phyloP scores from a whole-genome alignment of 1,140 invertebrate species.

The Sweltsa coloradensis region DNA sequence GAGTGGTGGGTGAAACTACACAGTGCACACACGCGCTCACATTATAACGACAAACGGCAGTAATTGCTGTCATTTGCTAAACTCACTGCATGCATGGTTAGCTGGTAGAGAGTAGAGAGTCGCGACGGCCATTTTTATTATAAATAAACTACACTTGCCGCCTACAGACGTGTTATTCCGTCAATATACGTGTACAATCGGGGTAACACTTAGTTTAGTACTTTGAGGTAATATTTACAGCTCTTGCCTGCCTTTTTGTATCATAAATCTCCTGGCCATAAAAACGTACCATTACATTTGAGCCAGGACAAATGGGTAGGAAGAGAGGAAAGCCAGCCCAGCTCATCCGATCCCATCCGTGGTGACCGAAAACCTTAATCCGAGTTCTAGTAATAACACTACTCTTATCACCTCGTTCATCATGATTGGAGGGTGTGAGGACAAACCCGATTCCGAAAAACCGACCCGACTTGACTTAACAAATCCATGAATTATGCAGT shows the following conservation, averaged over 20 bases:
- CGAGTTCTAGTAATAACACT: slow-evolving; percentile 8
- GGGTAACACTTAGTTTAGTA: slow-evolving; percentile 11
- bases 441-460: not conserved
- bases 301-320: slow-evolving; percentile 1
- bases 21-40: too few species aligned
- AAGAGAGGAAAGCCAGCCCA: not conserved
- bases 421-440: slow-evolving; percentile 5
- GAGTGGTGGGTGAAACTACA: too few species aligned
- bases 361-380: slow-evolving; percentile 8
- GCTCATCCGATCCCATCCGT: too few species aligned
- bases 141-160: too few species aligned
- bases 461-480: not conserved
- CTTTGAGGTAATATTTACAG: slow-evolving; percentile 14
- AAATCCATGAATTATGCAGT: slow-evolving; percentile 11
- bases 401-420: slow-evolving; percentile 6
- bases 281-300: slow-evolving; percentile 14
- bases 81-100: too few species aligned
- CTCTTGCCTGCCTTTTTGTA: slow-evolving; percentile 5
- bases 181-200: slow-evolving; percentile 13
- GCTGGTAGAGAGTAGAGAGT: too few species aligned
- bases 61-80: too few species aligned
- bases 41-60: too few species aligned
- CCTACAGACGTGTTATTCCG: slow-evolving; percentile 7
- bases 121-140: too few species aligned
- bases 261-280: slow-evolving; percentile 12